phyloP scores from a whole-genome alignment of 2,888 invertebrate species.

The Drosophila ezoana region DNA sequence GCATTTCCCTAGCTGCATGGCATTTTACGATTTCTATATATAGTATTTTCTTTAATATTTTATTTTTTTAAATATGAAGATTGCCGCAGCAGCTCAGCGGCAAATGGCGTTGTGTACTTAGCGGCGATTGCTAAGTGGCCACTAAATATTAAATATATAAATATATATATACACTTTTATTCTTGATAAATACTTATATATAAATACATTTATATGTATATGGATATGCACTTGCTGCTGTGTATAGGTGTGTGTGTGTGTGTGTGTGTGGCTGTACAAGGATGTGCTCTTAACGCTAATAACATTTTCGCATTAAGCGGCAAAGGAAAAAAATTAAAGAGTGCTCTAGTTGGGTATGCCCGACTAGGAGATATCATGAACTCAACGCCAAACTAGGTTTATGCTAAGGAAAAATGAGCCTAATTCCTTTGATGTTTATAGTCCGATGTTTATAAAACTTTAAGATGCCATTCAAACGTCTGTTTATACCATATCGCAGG shows the following conservation, averaged over 20 bases:
- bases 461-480: no score
- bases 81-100: slow-evolving; percentile 28
- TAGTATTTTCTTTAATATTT: slow-evolving; percentile 13
- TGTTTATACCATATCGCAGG: no score
- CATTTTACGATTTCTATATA: slow-evolving; percentile 9
- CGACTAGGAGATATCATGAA: no score
- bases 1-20: background rate
- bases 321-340: slow-evolving; percentile 33
- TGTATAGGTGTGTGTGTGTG: slow-evolving; percentile 10
- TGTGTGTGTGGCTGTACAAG: background rate
- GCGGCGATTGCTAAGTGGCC: slow-evolving; percentile 35
- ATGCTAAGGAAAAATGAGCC: no score
- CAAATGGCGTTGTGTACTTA: slow-evolving; percentile 65
- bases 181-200: background rate
- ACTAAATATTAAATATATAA: slow-evolving; percentile 2
- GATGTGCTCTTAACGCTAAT: slow-evolving; percentile 59
- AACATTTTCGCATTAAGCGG: slow-evolving; percentile 59
- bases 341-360: no score
- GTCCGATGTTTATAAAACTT: no score
- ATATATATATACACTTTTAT: background rate
- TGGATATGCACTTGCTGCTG: slow-evolving; percentile 1
- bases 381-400: no score
- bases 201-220: background rate
- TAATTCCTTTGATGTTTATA: no score
- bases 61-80: slow-evolving; percentile 34